Base-by-base conservation (phyloP, 1,140 invertebrate genomes). In the Palaemon carinicauda region DNA sequence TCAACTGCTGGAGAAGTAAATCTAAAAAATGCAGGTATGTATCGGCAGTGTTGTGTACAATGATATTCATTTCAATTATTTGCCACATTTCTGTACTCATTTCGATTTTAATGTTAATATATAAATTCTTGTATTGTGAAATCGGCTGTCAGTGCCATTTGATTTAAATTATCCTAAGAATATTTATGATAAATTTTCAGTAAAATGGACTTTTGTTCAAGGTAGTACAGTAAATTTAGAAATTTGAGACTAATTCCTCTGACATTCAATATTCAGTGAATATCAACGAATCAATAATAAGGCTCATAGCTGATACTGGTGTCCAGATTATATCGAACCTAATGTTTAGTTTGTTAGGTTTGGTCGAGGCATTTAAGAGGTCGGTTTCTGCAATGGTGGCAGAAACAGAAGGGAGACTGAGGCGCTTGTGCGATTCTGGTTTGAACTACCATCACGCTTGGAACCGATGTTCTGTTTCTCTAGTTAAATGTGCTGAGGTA, bases 391-490 rank as follows among this genome's bases (percentile, higher is more conserved):
- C 19, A 12, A 50, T 80, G 17, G 78, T 87, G 51, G 31, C 4
- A 15, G 84, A 87, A 21, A 54, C 78, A 12, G 75, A 79, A 24
- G 27, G 41, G 24, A 50, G 78, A 85, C 94, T 96, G 82, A 94
- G 95, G 84, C 92, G 93, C 74, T 92, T 94, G 81, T 93, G 94
- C 56, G 92, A 92, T 73, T 92, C 89, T 65, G 96, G 95, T 50
- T 90, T 93, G 86, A 90, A 92, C 0, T 92, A 93, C 14, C 96
- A 96, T 90, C 94, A 96, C 89, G 96, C 96, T 0, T 97, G 96
- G 95, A 98, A 98, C 91, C 92, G 94, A 89, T 95, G 95, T n/a
- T 96, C 96, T 0, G 95, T 97, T 21, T 94, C 96, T 90, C 92
- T 98, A 5, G 93, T 94, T 5, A 92, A 94, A 65, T 95, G 95